These are phyloP conservation scores for Hirudo medicinalis DNA, from an alignment of 1,140 invertebrate genomes.

Conservation along the genomic window DNA sequence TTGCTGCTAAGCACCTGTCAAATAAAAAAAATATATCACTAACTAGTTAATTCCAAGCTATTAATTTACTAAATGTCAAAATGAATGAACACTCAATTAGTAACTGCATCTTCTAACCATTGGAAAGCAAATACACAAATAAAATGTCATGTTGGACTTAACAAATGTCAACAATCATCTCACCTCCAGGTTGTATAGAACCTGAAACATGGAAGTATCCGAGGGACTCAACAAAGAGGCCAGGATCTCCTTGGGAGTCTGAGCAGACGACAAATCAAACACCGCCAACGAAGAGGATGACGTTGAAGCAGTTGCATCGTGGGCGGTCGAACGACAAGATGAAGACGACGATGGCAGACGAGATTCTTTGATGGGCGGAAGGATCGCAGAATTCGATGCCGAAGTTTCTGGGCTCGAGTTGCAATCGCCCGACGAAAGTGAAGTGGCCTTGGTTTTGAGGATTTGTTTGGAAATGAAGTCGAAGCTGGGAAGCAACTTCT, in stretches of 20 bases:
- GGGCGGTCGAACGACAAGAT: conserved; percentile 33
- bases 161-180: conserved; percentile 1
- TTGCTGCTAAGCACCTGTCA: conserved; percentile 44
- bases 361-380: too few relatives aligned
- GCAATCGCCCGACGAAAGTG: neutral
- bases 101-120: too few relatives aligned
- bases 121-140: too few relatives aligned
- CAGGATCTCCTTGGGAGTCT: conserved; percentile 1
- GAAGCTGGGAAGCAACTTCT: conserved; percentile 26
- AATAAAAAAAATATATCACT: neutral
- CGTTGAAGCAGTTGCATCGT: too few relatives aligned
- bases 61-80: too few relatives aligned
- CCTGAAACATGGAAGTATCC: conserved; percentile 37
- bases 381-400: too few relatives aligned
- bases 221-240: too few relatives aligned
- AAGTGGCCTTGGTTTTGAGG: conserved; percentile 20
- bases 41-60: too few relatives aligned
- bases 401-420: conserved; percentile 14
- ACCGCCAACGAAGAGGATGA: too few relatives aligned
- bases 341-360: conserved; percentile 39
- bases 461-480: conserved; percentile 14
- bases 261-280: too few relatives aligned
- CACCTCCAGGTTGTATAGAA: conserved; percentile 47
- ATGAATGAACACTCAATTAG: too few relatives aligned
- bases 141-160: too few relatives aligned